Percentiles rank a stretch among this genome's conserved stretches.
phyloP scores from a whole-genome alignment of 2,113 vertebrate species.

The Oryzias javanicus region DNA sequence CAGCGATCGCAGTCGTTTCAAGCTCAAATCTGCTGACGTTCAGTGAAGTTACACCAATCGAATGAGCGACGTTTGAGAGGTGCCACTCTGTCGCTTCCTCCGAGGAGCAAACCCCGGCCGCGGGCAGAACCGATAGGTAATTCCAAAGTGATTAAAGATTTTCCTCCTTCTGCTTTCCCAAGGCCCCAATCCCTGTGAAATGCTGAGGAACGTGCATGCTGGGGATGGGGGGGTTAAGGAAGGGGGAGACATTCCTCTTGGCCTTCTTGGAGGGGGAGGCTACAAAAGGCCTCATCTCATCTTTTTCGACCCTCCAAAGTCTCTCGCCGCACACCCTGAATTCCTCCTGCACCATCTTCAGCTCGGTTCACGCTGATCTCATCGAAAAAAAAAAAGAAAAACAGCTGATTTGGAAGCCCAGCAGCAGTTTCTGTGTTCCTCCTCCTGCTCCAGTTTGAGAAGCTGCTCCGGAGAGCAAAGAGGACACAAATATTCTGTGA shows the following conservation, averaged over 20 bases:
- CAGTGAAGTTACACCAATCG: not conserved
- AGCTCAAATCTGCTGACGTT: not conserved
- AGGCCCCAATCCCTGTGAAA: conserved; percentile 78
- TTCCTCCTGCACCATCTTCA: conserved; percentile 34
- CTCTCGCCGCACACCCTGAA: conserved; percentile 40
- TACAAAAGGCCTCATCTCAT: conserved; percentile 77
- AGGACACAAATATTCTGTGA: conserved; percentile 29
- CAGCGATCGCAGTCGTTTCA: not conserved
- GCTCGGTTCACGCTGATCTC: not conserved
- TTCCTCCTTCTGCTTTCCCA: conserved; percentile 74
- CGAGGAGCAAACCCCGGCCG: conserved; percentile 53
- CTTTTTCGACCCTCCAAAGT: conserved; percentile 68
- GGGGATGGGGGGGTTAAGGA: conserved; percentile 13
- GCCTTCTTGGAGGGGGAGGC: conserved; percentile 70
- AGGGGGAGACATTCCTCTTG: conserved; percentile 68
- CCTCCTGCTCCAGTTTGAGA: conserved; percentile 5
- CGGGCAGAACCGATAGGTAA: conserved; percentile 67
- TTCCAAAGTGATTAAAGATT: conserved; percentile 75
- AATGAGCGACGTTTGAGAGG: conserved; percentile 33
- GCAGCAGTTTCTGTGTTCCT: not conserved
- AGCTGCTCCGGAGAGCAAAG: not conserved
- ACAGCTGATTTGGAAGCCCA: conserved; percentile 1
- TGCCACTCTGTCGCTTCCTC: conserved; percentile 60
- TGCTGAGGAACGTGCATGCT: conserved; percentile 71
- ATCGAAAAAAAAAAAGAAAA: not conserved